Base-by-base conservation (phyloP, 1,140 invertebrate species). In the Papilio aristodemus region DNA sequence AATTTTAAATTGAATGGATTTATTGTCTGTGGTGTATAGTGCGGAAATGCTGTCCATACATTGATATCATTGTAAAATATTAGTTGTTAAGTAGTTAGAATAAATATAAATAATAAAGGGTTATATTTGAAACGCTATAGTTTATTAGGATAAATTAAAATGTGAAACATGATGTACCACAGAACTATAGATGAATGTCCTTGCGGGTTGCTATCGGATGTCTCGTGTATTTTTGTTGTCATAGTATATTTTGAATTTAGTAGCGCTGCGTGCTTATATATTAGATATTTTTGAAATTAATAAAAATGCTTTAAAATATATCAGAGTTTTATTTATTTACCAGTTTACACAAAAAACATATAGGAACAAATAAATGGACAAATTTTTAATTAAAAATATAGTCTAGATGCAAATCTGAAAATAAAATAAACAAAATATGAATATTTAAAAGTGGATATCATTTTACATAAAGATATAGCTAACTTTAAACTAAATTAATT, bases 281-380 rank as follows among this genome's bases (percentile, higher is more conserved):
- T 79, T 89, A 88, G 85, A 83, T 89, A 85, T 86, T 89, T 89
- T 89, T 87, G 80, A 87, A 88, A 86, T 87, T 84, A 89, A 88
- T 87, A 88, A 90, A 78, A 89, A 85, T 77, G 85, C 86, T 87
- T 90, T 81, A 87, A 87, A 88, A 87, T 78, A 78, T 11, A 77
- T 70, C 7, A 27, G 22, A 71, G 46, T 71, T 78, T 72, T 70
- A 71, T 71, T 71, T 59, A 32, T 58, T n/a, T n/a, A n/a, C n/a
- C n/a, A n/a, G n/a, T n/a, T n/a, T n/a, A n/a, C n/a, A n/a, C n/a
- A n/a, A n/a, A n/a, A n/a, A n/a, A n/a, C n/a, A n/a, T n/a, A n/a
- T n/a, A n/a, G n/a, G n/a, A n/a, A n/a, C n/a, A n/a, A n/a, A n/a
- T n/a, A n/a, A n/a, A n/a, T n/a, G n/a, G n/a, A n/a, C n/a, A n/a